Percentiles rank a stretch among this genome's conserved stretches.
Conservation (phyloP, 2,113 vertebrate genomes). For the Notothenia coriiceps region DNA sequence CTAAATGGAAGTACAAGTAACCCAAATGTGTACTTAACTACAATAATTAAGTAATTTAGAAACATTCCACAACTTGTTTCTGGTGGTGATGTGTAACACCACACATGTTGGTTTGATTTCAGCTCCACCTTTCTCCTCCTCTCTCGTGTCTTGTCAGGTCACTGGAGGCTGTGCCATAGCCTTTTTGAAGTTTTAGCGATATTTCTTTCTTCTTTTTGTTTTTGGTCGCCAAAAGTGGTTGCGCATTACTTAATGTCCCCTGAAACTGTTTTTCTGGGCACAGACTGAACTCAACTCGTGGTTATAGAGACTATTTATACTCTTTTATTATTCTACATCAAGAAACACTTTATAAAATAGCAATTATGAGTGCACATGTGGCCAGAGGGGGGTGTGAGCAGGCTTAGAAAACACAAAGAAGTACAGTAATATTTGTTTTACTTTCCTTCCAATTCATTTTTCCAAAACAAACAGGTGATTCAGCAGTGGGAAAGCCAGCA, state of each 20-base stretch:
- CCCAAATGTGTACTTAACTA: too few relatives aligned
- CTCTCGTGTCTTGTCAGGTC: not conserved
- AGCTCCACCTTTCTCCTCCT: not conserved
- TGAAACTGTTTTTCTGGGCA: slow-evolving; percentile 22
- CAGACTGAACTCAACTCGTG: slow-evolving; percentile 31
- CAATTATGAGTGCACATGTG: slow-evolving; percentile 29
- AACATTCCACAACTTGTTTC: too few relatives aligned
- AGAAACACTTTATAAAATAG: slow-evolving; percentile 62
- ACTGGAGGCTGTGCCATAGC: not conserved
- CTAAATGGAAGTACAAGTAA: too few relatives aligned
- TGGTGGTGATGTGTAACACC: not conserved
- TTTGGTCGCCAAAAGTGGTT: not conserved
- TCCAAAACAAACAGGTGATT: slow-evolving; percentile 81
- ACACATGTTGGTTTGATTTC: not conserved
- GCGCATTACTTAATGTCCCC: slow-evolving; percentile 27
- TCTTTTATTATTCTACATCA: slow-evolving; percentile 56
- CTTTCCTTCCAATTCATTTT: slow-evolving; percentile 56
- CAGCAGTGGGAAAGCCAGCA: slow-evolving; percentile 53
- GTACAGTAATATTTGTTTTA: slow-evolving; percentile 46
- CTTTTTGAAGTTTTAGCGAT: not conserved
- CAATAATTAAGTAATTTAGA: too few relatives aligned
- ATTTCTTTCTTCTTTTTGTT: too few relatives aligned
- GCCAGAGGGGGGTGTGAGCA: slow-evolving; percentile 17
- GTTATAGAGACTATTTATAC: slow-evolving; percentile 52
- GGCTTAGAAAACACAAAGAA: slow-evolving; percentile 48